Evolutionary conservation across 2,888 invertebrate species (phyloP).

Genomic region (Bibio marci): DNA sequence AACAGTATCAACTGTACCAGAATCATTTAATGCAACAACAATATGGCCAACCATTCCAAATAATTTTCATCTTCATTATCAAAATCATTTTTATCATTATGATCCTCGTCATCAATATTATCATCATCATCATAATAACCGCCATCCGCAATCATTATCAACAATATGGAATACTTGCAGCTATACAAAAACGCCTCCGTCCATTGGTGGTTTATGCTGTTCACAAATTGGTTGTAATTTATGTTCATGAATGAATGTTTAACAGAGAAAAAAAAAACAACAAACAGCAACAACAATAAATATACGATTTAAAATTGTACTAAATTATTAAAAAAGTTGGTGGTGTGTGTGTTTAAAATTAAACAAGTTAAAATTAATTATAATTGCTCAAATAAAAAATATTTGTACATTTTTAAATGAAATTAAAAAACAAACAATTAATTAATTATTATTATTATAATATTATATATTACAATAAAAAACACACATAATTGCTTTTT

Average conservation of each 20-base stretch:
- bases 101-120: conserved; percentile 2
- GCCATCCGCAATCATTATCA: conserved; percentile 1
- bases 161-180: conserved; percentile 6
- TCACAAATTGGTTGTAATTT: conserved; percentile 7
- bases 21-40: conserved; percentile 1
- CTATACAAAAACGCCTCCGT: conserved; percentile 5
- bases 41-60: not conserved
- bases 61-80: not conserved
- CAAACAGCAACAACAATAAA: too few species aligned
- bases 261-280: not conserved
- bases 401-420: too few species aligned
- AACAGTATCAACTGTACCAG: too few species aligned
- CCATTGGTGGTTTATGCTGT: conserved; percentile 6
- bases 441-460: too few species aligned
- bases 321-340: too few species aligned
- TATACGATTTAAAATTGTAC: too few species aligned
- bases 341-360: too few species aligned
- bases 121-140: not conserved
- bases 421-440: too few species aligned
- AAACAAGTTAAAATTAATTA: too few species aligned
- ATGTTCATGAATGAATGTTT: conserved; percentile 7
- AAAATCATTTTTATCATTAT: not conserved
- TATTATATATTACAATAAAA: too few species aligned
- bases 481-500: too few species aligned
- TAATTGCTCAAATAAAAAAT: too few species aligned